Evolutionary conservation across 2,797 vertebrate genomes (phyloP), one percentile per base, ranked within the genome.

Genomic region (Cyprinella venusta): DNA sequence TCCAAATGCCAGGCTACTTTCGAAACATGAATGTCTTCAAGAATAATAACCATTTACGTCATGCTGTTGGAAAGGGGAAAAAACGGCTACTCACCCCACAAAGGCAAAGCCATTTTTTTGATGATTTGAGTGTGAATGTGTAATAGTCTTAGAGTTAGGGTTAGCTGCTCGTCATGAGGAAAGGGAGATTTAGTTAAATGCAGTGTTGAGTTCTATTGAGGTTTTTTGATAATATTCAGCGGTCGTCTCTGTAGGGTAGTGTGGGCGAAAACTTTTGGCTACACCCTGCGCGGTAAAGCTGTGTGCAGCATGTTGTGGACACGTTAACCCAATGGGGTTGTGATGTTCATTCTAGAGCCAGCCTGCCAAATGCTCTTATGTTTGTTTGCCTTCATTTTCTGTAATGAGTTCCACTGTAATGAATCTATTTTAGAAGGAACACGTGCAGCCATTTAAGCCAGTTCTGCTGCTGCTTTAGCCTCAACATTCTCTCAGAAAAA

Each of bases 321-420:
- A 54, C 33, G 24, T 67, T 61, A 76, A 56, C 21, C 48, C 33
- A n/a, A 80, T 24, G 13, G 64, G 36, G 70, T 18, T 74, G 19
- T 52, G 71, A 24, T 42, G 59, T 52, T 65, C 21, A 38, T 33
- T 59, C 18, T 24, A 74, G 8, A 80, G 36, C 50, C n/a, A 30
- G 48, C 24, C 50, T 26, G 56, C 30, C 42, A 72, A 74, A 64
- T 45, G 42, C 6, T 72, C 19, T 6, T 12, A 48, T 64, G 10
- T 67, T 75, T 67, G 59, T 40, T 64, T 82, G 59, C 70, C 45
- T 75, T 75, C 7, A 54, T 76, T 30, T 67, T 56, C 80, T 68
- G 50, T 68, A 68, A 76, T 76, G 38, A 59, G 76, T 76, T 45
- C 45, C 2, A 8, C 36, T 36, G 52, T 36, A 45, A 76, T 76